phyloP scores from a whole-genome alignment of 2,113 vertebrate genomes.

The Eudorcas thomsonii region DNA sequence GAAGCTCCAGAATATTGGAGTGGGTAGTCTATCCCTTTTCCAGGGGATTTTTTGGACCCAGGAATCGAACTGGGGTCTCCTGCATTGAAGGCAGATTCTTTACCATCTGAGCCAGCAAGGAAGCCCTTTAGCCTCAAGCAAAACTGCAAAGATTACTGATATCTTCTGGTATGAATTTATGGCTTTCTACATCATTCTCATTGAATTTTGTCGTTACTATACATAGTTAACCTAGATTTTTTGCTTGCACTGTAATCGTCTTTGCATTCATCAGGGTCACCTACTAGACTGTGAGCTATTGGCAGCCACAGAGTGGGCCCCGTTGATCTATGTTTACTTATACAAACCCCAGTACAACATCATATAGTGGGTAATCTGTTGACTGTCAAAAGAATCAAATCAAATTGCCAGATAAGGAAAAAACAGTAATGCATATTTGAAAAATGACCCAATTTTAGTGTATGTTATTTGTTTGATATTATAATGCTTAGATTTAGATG shows the following conservation, averaged over 20 bases:
- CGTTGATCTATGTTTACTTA: background rate
- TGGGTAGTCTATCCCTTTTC: background rate
- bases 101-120: background rate
- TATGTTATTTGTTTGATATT: background rate
- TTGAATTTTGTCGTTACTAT: background rate
- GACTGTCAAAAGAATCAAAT: background rate
- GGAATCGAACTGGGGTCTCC: background rate
- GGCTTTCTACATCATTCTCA: background rate
- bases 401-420: background rate
- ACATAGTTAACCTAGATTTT: background rate
- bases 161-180: background rate
- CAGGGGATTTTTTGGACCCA: background rate
- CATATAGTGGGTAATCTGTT: background rate
- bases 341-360: background rate
- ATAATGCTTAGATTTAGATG: constrained; percentile 21
- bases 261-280: background rate
- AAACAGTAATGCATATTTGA: background rate
- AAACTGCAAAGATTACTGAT: background rate
- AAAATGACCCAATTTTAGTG: constrained; percentile 30
- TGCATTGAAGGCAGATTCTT: background rate
- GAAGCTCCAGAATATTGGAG: background rate
- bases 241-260: background rate
- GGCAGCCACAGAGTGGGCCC: background rate
- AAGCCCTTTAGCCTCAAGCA: background rate
- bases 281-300: background rate